These are phyloP conservation scores for Papilio machaon DNA, from an alignment of 1,140 invertebrate genomes.

Conservation along the genomic window DNA sequence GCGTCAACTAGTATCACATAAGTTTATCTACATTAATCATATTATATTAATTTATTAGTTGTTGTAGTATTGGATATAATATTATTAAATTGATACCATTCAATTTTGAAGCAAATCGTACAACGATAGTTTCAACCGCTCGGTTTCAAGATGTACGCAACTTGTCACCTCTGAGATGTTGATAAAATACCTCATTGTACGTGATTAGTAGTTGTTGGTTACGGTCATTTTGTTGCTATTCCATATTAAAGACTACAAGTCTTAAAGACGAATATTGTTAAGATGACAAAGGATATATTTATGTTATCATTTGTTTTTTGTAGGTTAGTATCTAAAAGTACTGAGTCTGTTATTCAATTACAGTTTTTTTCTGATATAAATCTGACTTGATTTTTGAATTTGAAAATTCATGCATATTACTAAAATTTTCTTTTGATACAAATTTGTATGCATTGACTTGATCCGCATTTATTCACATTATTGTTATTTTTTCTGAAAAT, in stretches of 20 bases:
- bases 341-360: too few relatives aligned
- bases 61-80: not conserved
- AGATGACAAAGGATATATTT: too few relatives aligned
- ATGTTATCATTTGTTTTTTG: too few relatives aligned
- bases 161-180: not conserved
- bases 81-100: not conserved
- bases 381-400: too few relatives aligned
- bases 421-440: too few relatives aligned
- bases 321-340: too few relatives aligned
- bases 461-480: not conserved
- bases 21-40: too few relatives aligned
- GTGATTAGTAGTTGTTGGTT: not conserved
- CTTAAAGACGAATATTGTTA: too few relatives aligned
- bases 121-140: not conserved
- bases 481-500: not conserved
- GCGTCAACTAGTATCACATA: too few relatives aligned
- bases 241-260: too few relatives aligned
- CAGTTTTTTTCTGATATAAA: too few relatives aligned
- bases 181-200: not conserved
- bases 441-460: not conserved
- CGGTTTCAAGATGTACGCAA: not conserved
- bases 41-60: not conserved
- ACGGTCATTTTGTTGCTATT: not conserved
- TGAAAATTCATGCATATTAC: too few relatives aligned
- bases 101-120: not conserved